A percentile compares a stretch with the other conserved stretches of the same genome.
These are phyloP conservation scores for Agapostemon virescens DNA, from an alignment of 2,888 invertebrate species.

Conservation along the genomic window DNA sequence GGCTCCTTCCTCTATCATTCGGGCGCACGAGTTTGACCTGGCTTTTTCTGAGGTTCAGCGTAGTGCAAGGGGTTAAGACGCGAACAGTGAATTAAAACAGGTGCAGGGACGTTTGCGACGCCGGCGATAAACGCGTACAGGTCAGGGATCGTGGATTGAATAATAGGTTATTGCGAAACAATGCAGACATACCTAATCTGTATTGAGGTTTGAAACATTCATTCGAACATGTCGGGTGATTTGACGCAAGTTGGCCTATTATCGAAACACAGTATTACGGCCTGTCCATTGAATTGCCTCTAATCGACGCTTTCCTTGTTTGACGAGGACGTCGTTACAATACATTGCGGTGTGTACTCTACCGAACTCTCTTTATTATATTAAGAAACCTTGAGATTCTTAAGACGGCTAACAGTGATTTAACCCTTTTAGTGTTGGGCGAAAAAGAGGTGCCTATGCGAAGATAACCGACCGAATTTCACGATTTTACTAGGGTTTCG, in stretches of 20 bases:
- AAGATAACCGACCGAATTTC: too few relatives aligned
- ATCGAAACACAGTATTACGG: conserved; percentile 43
- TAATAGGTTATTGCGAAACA: conserved; percentile 72
- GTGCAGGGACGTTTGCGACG: too few relatives aligned
- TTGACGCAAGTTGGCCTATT: conserved; percentile 54
- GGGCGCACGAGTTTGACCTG: too few relatives aligned
- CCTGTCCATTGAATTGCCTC: conserved; percentile 17
- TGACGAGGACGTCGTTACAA: conserved; percentile 26
- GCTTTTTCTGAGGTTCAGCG: too few relatives aligned
- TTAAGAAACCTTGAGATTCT: too few relatives aligned
- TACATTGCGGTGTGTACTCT: neutral
- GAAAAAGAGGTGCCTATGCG: too few relatives aligned
- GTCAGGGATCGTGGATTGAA: conserved; percentile 66
- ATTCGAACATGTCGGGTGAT: conserved; percentile 68
- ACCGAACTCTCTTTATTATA: neutral
- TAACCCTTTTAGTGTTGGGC: too few relatives aligned
- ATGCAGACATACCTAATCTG: conserved; percentile 70
- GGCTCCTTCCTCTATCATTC: too few relatives aligned
- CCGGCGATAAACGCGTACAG: conserved; percentile 22
- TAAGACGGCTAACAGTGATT: too few relatives aligned
- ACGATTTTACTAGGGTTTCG: too few relatives aligned
- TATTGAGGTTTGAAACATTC: conserved; percentile 65
- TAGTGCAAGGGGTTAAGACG: too few relatives aligned
- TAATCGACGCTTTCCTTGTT: conserved; percentile 53
- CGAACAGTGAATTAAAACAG: too few relatives aligned